Evolutionary conservation across 2,113 vertebrate genomes (phyloP), one percentile per base, ranked within the genome.

Genomic region (Mobula birostris): DNA sequence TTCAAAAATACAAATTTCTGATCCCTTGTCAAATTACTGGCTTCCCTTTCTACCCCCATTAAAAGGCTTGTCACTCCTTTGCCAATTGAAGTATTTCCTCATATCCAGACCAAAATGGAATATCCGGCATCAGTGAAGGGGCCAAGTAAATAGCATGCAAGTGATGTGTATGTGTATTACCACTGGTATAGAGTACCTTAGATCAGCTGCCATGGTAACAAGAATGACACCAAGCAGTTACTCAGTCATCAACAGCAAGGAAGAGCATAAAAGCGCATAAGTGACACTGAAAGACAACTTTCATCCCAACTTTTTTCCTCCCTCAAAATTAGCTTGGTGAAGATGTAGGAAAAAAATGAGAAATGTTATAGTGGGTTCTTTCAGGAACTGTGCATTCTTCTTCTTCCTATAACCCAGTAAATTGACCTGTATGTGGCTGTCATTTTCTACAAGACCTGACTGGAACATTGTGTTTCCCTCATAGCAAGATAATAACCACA

Each of bases 401-500:
- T 88, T 88, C 27, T 56, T 88, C 29, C 61, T 11, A 63, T 63
- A 27, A 63, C 27, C 56, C 61, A 88, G 63, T n/a, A 88, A 88
- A 21, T 87, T n/a, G 27, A 1, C 58, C 27, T 63, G 58, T 29
- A 61, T 63, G 12, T 87, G 58, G 82, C 58, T 87, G 83, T 24
- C 27, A 5, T 63, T 12, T 87, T 63, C 24, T 63, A 63, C 27
- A 63, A 61, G 83, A n/a, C 9, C 83, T 63, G 56, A 61, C 83
- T n/a, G 29, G 58, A 63, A 6, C 27, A 88, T 63, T 88, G 83
- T 88, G 83, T n/a, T 88, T 88, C 27, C 2, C 61, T 88, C 56
- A 88, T n/a, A 87, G 24, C 56, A 87, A 2, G 58, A 56, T 61
- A 61, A 87, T 58, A 87, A 88, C 83, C 83, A 88, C 83, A 63